Evolutionary conservation across 2,113 vertebrate genomes (phyloP), one percentile per base, ranked within the genome.

Genomic region (Oreotrochilus melanogaster): DNA sequence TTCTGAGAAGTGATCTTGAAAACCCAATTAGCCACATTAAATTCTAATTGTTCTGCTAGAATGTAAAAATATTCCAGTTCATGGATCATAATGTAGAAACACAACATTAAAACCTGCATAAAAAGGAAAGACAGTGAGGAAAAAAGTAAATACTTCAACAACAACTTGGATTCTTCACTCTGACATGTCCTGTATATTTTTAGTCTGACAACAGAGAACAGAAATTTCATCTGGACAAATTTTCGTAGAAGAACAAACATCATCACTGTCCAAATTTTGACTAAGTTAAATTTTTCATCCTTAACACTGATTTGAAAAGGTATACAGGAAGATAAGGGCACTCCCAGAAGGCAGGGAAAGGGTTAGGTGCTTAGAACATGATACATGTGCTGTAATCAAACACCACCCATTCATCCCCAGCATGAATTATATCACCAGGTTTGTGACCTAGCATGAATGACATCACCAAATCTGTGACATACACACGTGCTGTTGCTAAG

Each of bases 401-500:
- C 53, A 37, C 64, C 69, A 72, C 54, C 48, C 80, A 60, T 69
- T 87, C 74, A 82, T 54, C 45, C 45, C 23, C 71, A 87, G 57
- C 58, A 72, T 33, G 35, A 89, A 82, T 72, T 78, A 72, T 25
- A 62, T 56, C 78, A 94, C 33, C 71, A 79, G 61, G 58, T 51
- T 64, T 92, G 82, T 90, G 83, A 92, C 50, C 23, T 71, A 87
- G 61, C 54, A 69, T 33, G 45, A 87, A 75, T 72, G 72, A 72
- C 18, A 62, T 62, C 78, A 92, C 33, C 71, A 83, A 65, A 53
- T 51, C 58, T 92, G 82, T 90, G 86, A 92, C 48, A 61, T 75
- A 95, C 92, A 87, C 89, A 54, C 30, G 17, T 42, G 66, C 3
- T 57, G 84, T 89, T 96, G 89, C 91, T 91, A 92, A 82, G 91